Percentiles rank a stretch among this genome's conserved stretches.
These are phyloP conservation scores for Pristionchus entomophagus DNA, from an alignment of 2,888 invertebrate genomes.

Conservation along the genomic window DNA sequence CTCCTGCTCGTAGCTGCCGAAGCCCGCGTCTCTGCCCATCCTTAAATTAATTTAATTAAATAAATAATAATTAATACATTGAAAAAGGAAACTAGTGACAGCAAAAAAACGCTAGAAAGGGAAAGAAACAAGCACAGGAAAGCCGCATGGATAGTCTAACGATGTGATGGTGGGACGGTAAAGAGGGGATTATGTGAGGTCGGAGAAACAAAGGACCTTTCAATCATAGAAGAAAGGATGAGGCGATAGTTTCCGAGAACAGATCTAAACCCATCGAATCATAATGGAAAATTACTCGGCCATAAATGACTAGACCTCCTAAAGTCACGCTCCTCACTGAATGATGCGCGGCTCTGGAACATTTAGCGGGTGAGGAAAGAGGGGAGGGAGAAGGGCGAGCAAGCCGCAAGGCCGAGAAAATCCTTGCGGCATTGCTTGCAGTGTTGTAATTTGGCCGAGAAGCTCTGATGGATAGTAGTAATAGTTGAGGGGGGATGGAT, in stretches of 20 bases:
- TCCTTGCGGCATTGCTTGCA: neutral
- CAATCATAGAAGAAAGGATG: no score
- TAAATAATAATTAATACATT: neutral
- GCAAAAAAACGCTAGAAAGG: neutral
- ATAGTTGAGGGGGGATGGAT: neutral
- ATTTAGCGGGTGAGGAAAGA: neutral
- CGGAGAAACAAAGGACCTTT: no score
- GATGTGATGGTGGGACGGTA: neutral
- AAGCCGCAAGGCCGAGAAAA: neutral
- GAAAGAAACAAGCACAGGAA: neutral
- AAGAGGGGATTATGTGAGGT: neutral
- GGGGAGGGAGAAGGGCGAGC: neutral
- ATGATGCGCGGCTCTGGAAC: neutral
- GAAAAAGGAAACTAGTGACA: neutral
- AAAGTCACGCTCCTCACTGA: neutral
- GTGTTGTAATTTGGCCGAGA: neutral
- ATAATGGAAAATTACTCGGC: no score
- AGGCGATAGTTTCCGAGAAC: no score
- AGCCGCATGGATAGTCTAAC: neutral
- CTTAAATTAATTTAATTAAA: neutral
- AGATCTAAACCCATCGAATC: no score
- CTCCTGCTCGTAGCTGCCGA: slow-evolving; percentile 29
- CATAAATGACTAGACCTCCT: no score
- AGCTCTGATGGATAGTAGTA: neutral
- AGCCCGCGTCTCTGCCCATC: neutral